Conservation (phyloP, 64 coral and sea anemone genomes). For the Stichodactyla helianthus region DNA sequence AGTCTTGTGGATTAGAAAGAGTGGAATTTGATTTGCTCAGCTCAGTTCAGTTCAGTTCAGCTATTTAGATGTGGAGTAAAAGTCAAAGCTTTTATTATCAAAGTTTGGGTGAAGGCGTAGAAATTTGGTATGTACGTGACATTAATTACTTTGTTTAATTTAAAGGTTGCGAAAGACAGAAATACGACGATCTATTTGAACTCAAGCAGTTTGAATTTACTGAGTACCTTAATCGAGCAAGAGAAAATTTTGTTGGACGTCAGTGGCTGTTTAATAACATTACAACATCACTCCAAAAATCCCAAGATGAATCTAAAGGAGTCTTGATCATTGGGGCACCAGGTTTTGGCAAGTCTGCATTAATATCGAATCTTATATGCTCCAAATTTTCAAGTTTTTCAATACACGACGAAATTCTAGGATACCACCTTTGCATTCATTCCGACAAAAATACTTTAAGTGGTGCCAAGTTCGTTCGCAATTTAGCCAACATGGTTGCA, state of each 20-base stretch:
- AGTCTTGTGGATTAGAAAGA: too few relatives aligned
- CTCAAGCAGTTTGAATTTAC: constrained; percentile 31
- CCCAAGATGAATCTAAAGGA: neutral
- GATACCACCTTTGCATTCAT: constrained; percentile 72
- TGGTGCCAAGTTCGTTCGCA: constrained; percentile 60
- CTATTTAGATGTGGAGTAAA: too few relatives aligned
- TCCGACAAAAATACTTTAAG: constrained; percentile 59
- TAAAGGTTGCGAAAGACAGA: neutral
- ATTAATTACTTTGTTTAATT: neutral
- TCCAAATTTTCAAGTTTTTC: constrained; percentile 56
- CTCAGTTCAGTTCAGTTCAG: too few relatives aligned
- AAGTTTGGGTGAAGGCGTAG: too few relatives aligned
- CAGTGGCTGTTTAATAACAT: constrained; percentile 59
- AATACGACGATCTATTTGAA: neutral
- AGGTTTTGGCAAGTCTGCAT: constrained; percentile 67
- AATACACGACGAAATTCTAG: constrained; percentile 55
- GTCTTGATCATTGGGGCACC: constrained; percentile 52
- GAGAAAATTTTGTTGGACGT: constrained; percentile 58
- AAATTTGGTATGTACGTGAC: too few relatives aligned
- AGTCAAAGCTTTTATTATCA: too few relatives aligned
- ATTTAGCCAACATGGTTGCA: constrained; percentile 44
- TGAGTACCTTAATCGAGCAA: constrained; percentile 36
- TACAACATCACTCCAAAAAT: neutral
- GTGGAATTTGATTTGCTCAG: too few relatives aligned
- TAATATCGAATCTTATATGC: constrained; percentile 54